Percentiles rank a stretch among this genome's conserved stretches.
These are phyloP conservation scores for Brachypalpus laphriformis DNA, from an alignment of 2,888 invertebrate genomes.

Conservation along the genomic window DNA sequence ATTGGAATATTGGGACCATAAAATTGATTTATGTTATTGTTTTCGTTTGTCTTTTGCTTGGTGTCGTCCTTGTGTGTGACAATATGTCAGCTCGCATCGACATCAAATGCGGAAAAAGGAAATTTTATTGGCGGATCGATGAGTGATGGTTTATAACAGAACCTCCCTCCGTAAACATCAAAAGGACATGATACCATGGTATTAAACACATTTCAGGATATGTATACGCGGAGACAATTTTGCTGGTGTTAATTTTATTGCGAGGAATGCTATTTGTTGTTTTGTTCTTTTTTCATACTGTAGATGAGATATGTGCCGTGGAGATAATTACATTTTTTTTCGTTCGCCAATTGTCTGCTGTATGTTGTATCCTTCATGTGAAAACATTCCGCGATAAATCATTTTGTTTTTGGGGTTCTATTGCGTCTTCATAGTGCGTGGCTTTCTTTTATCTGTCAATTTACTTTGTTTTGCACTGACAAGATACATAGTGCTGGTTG, in stretches of 20 bases:
- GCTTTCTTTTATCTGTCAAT: constrained; percentile 10
- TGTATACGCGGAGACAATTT: neutral
- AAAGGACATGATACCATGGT: constrained; percentile 23
- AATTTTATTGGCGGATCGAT: constrained; percentile 56
- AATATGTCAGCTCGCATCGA: constrained; percentile 50
- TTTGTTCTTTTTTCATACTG: neutral
- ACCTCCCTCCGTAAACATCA: constrained; percentile 13
- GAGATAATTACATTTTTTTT: neutral
- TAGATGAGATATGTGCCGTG: neutral
- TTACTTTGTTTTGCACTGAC: neutral
- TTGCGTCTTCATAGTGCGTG: neutral
- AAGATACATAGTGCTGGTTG: neutral
- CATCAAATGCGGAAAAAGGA: constrained; percentile 28
- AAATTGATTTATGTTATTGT: constrained; percentile 73
- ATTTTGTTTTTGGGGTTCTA: constrained; percentile 3
- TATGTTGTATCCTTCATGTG: neutral
- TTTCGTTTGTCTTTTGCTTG: constrained; percentile 53
- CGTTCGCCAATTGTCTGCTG: neutral
- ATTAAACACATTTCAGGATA: constrained; percentile 29
- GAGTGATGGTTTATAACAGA: constrained; percentile 56
- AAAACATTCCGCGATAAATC: neutral
- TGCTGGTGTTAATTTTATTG: constrained; percentile 37
- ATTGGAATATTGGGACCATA: constrained; percentile 70
- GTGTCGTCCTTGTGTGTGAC: constrained; percentile 23
- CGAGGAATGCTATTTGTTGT: constrained; percentile 9